Percentiles rank a stretch among this genome's conserved stretches.
Conservation (phyloP, 2,113 vertebrate species). For the Melanerpes formicivorus region DNA sequence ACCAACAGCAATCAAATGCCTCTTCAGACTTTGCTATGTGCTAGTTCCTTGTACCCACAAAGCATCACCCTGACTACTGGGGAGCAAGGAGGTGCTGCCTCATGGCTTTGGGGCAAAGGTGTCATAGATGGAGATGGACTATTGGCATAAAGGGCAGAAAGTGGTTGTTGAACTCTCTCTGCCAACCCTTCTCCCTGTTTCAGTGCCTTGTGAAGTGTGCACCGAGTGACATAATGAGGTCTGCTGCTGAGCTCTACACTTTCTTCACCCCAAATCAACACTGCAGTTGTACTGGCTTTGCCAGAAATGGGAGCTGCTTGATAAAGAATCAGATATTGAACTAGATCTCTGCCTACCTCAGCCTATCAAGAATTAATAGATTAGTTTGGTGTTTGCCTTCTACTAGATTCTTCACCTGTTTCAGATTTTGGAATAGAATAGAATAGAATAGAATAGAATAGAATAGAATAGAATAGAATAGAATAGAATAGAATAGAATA, state of each 20-base stretch:
- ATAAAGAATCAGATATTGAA: not conserved
- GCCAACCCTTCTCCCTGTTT: accelerated
- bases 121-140: not conserved
- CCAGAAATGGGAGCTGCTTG: not conserved
- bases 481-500: too few relatives aligned
- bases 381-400: not conserved
- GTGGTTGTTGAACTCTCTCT: not conserved
- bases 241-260: not conserved
- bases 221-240: accelerated
- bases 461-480: too few relatives aligned
- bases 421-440: not conserved
- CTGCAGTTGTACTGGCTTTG: not conserved
- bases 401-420: not conserved
- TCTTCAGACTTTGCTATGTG: not conserved
- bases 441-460: too few relatives aligned
- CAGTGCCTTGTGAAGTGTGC: not conserved
- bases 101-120: not conserved
- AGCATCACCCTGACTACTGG: not conserved
- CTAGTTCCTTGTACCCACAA: not conserved
- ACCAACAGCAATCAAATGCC: not conserved
- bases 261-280: not conserved
- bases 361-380: not conserved
- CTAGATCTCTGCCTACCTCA: not conserved
- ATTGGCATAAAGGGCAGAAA: not conserved
- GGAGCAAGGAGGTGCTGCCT: not conserved